Conservation (phyloP, 2,888 invertebrate species). For the Incurvaria masculella region DNA sequence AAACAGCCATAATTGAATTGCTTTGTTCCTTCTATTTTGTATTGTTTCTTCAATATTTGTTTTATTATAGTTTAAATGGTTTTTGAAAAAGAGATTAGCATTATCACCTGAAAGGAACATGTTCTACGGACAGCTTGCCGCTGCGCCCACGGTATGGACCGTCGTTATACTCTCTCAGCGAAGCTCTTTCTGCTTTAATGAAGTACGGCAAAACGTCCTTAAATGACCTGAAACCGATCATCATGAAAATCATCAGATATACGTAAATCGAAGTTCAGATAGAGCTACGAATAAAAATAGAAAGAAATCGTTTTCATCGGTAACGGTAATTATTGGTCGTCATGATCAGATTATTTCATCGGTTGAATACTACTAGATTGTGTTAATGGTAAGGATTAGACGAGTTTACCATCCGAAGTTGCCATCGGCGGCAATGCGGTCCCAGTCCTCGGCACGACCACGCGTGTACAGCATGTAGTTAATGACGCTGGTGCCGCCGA, state of each 20-base stretch:
- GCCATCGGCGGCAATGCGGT: slow-evolving; percentile 61
- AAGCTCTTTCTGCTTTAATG: slow-evolving; percentile 58
- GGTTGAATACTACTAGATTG: neutral
- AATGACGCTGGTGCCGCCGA: slow-evolving; percentile 50
- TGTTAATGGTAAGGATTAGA: neutral
- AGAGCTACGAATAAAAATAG: too few relatives aligned
- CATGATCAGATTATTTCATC: neutral
- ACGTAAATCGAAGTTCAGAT: too few relatives aligned
- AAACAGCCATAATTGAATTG: too few relatives aligned
- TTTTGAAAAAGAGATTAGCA: neutral
- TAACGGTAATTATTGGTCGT: neutral
- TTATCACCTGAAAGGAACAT: slow-evolving; percentile 57
- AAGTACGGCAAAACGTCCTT: slow-evolving; percentile 58
- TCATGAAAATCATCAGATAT: too few relatives aligned
- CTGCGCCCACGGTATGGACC: slow-evolving; percentile 57
- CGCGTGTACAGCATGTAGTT: slow-evolving; percentile 65
- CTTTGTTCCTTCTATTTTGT: too few relatives aligned
- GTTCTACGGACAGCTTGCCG: slow-evolving; percentile 61
- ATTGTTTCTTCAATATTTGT: too few relatives aligned
- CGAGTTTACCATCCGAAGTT: slow-evolving; percentile 61
- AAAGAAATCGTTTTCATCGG: slow-evolving; percentile 12
- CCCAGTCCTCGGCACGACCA: slow-evolving; percentile 63
- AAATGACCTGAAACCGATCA: slow-evolving; percentile 47
- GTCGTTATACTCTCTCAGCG: slow-evolving; percentile 39
- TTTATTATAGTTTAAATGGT: too few relatives aligned